phyloP scores from a whole-genome alignment of 2,113 vertebrate genomes.

The Epinephelus lanceolatus region DNA sequence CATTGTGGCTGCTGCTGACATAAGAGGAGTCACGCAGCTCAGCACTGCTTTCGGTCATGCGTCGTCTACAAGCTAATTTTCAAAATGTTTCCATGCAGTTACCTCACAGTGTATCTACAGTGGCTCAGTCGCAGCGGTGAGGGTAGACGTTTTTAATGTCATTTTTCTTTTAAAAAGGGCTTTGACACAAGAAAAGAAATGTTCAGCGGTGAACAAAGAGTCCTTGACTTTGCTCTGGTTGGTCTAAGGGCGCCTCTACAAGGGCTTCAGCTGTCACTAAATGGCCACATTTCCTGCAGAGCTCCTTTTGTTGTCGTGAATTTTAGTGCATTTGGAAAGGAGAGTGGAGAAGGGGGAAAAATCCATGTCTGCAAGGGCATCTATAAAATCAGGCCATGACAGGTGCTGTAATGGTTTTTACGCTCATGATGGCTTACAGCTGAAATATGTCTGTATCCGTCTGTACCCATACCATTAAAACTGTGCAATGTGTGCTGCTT shows the following conservation, averaged over 20 bases:
- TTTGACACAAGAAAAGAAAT: neutral
- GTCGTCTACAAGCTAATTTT: neutral
- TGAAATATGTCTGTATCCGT: neutral
- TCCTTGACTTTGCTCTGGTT: conserved; percentile 4
- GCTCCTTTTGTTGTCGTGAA: conserved; percentile 19
- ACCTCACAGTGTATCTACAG: neutral
- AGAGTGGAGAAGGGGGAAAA: neutral
- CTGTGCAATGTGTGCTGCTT: neutral
- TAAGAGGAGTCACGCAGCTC: conserved; percentile 9
- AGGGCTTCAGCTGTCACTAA: conserved; percentile 4
- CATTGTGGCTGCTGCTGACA: conserved; percentile 7
- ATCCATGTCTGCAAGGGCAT: conserved; percentile 20
- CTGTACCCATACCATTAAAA: neutral
- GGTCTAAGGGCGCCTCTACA: neutral
- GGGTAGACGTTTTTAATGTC: conserved; percentile 21
- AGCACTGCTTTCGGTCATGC: neutral
- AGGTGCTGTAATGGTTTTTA: conserved; percentile 21
- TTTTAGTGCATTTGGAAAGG: conserved; percentile 22
- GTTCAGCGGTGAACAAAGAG: conserved; percentile 23
- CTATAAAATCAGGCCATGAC: conserved; percentile 3
- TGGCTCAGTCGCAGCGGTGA: neutral
- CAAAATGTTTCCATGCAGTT: conserved; percentile 23
- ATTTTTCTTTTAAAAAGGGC: neutral
- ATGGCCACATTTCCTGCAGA: neutral
- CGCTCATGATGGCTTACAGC: neutral